Evolutionary conservation across 2,113 vertebrate species (phyloP).

Genomic region (Dissostichus mawsoni): DNA sequence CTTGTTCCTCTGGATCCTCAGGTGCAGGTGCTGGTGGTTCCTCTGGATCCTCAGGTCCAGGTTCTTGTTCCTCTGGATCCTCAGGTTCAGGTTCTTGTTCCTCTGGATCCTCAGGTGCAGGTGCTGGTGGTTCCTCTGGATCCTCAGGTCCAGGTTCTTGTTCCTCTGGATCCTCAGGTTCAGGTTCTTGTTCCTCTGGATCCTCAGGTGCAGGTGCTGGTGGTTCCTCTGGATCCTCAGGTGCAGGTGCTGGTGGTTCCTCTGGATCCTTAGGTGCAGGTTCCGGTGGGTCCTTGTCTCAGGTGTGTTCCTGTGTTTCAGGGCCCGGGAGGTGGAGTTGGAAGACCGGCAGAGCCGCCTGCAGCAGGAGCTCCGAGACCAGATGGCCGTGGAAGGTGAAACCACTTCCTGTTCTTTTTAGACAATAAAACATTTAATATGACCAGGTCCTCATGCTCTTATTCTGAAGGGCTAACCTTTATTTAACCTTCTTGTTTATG

Average conservation of each 20-base stretch:
- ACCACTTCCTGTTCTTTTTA: not conserved
- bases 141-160: no score
- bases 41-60: no score
- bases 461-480: no score
- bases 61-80: no score
- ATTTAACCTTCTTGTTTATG: not conserved
- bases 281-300: not conserved
- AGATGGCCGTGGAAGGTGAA: slow-evolving; percentile 95
- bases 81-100: no score
- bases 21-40: no score
- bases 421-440: not conserved
- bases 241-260: not conserved
- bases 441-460: no score
- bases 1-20: no score
- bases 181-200: not conserved
- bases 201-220: not conserved
- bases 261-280: no score
- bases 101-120: no score
- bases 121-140: no score
- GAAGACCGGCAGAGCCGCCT: slow-evolving; percentile 96
- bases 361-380: slow-evolving; percentile 94
- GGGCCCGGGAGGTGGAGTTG: slow-evolving; percentile 94
- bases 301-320: slow-evolving; percentile 64
- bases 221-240: not conserved
- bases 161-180: not conserved